phyloP scores from a whole-genome alignment of 64 coral and sea anemone species.

The Montipora sp. region DNA sequence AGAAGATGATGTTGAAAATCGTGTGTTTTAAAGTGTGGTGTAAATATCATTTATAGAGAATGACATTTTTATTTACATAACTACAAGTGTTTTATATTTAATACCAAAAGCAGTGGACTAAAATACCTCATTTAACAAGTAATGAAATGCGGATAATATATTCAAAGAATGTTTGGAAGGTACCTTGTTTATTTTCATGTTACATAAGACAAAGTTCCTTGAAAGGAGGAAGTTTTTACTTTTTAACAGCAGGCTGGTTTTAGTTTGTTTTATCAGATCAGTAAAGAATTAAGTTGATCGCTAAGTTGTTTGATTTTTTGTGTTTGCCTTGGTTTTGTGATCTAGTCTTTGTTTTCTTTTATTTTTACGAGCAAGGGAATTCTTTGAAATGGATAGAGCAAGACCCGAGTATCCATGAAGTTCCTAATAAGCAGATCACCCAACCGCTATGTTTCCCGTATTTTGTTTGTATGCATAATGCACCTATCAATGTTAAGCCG shows the following conservation, averaged over 20 bases:
- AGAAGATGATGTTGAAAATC: not conserved
- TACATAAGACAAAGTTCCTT: not conserved
- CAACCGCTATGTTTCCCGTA: no score
- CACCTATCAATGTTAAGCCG: no score
- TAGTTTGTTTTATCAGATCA: not conserved
- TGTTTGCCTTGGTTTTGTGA: not conserved
- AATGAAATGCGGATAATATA: conserved; percentile 13
- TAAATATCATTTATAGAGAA: not conserved
- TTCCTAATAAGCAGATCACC: no score
- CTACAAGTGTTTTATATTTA: not conserved
- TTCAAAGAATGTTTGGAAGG: not conserved
- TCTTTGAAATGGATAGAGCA: no score
- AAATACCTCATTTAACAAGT: not conserved
- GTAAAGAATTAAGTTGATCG: not conserved
- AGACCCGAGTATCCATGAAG: no score
- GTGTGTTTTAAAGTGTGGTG: not conserved
- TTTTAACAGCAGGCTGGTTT: not conserved
- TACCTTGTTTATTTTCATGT: not conserved
- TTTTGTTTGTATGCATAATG: no score
- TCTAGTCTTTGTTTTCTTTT: no score
- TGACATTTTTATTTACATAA: conserved; percentile 6
- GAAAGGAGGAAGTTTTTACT: not conserved
- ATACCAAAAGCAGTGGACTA: not conserved
- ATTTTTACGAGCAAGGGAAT: no score
- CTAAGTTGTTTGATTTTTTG: not conserved